phyloP scores from a whole-genome alignment of 92 coral and sea anemone genomes.

The Phenganax stokvisi region DNA sequence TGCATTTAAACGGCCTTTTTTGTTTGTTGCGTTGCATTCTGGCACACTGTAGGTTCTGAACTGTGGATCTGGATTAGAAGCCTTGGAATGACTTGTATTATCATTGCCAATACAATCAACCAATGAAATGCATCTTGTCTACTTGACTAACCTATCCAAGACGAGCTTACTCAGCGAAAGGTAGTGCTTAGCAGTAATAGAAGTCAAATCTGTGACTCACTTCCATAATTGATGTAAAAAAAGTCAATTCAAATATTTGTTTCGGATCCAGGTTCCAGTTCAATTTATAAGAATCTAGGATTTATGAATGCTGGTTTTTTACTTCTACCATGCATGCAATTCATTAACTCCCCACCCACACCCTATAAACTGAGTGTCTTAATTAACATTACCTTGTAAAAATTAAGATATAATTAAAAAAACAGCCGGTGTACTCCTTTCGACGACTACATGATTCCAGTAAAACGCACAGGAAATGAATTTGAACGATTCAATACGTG shows the following conservation, averaged over 20 bases:
- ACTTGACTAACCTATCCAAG: too few relatives aligned
- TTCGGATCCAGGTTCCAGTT: background rate
- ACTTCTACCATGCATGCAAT: background rate
- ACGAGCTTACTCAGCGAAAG: too few relatives aligned
- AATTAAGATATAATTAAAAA: conserved; percentile 23
- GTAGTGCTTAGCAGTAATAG: too few relatives aligned
- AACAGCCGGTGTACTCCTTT: conserved; percentile 16
- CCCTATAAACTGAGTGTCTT: background rate
- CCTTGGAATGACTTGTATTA: too few relatives aligned
- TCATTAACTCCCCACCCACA: conserved; percentile 15
- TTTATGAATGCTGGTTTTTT: background rate
- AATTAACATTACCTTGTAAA: conserved; percentile 11
- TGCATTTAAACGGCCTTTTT: too few relatives aligned
- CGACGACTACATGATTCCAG: background rate
- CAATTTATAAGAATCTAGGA: background rate
- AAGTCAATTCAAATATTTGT: background rate
- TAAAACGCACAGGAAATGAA: conserved; percentile 9
- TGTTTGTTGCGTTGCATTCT: too few relatives aligned
- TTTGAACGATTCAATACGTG: background rate
- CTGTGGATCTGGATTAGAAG: too few relatives aligned
- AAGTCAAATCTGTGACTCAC: too few relatives aligned
- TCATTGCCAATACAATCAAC: too few relatives aligned
- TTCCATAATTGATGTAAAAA: background rate
- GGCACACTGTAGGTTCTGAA: too few relatives aligned
- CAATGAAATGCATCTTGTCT: too few relatives aligned